These are phyloP conservation scores for Diploptera punctata DNA, from an alignment of 2,888 invertebrate genomes.

Conservation along the genomic window DNA sequence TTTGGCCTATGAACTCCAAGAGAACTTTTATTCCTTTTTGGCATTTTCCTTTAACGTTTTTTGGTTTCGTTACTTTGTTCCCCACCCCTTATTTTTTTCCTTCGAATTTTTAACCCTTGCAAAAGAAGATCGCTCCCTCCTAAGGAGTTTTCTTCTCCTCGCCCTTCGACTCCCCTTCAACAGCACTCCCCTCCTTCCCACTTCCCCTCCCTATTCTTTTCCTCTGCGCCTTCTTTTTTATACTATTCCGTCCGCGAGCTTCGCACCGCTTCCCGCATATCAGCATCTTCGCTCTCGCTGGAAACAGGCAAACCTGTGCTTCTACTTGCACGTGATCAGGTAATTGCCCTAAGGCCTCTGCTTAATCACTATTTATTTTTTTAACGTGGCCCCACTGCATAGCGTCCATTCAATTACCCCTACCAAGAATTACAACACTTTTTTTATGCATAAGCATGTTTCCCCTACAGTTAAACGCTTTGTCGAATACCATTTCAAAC, in stretches of 20 bases:
- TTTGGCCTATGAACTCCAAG: too few relatives aligned
- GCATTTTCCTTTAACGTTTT: background rate
- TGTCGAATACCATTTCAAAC: too few relatives aligned
- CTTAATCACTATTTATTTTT: too few relatives aligned
- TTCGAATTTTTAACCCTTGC: constrained; percentile 1
- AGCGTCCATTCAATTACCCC: too few relatives aligned
- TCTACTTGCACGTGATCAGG: too few relatives aligned
- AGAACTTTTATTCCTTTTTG: background rate
- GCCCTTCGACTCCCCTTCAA: background rate
- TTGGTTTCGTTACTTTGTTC: background rate
- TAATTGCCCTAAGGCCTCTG: too few relatives aligned
- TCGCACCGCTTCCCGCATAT: background rate
- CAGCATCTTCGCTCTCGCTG: too few relatives aligned
- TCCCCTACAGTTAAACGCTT: too few relatives aligned
- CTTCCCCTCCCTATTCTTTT: constrained; percentile 4
- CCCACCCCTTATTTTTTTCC: background rate
- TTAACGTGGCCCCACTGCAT: too few relatives aligned
- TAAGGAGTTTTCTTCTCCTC: background rate
- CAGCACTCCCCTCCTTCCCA: constrained; percentile 10
- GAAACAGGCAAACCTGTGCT: too few relatives aligned
- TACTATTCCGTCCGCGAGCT: constrained; percentile 1
- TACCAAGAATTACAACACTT: too few relatives aligned
- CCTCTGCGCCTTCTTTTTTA: background rate
- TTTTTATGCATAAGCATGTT: too few relatives aligned
- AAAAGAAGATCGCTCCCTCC: constrained; percentile 7